Evolutionary conservation across 2,888 invertebrate species (phyloP).

Genomic region (Zaprionus lineosus): DNA sequence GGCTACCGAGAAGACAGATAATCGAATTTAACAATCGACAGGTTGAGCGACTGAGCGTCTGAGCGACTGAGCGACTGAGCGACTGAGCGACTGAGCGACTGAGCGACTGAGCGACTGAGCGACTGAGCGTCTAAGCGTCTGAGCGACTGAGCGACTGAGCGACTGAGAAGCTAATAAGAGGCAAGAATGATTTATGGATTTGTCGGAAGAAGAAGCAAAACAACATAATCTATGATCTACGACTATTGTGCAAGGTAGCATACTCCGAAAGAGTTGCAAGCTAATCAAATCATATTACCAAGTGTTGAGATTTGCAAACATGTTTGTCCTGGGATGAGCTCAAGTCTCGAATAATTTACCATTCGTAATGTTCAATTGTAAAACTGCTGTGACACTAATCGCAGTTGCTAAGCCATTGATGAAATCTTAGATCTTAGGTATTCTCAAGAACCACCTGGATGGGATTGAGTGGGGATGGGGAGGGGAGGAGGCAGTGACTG

Average conservation of each 20-base stretch:
- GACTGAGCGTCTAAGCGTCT: not conserved
- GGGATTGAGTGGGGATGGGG: too few relatives aligned
- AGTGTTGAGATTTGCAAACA: not conserved
- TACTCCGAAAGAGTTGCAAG: not conserved
- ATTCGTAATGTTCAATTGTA: not conserved
- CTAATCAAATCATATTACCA: not conserved
- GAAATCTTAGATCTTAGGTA: too few relatives aligned
- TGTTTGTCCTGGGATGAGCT: not conserved
- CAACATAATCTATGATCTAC: not conserved
- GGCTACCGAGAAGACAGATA: slow-evolving; percentile 12
- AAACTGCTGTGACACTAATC: too few relatives aligned
- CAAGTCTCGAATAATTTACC: not conserved
- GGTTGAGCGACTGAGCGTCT: not conserved
- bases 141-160: not conserved
- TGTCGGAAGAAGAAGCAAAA: slow-evolving; percentile 13
- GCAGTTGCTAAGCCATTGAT: too few relatives aligned
- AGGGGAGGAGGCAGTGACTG: too few relatives aligned
- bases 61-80: not conserved
- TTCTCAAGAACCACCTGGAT: too few relatives aligned
- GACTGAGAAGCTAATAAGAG: not conserved
- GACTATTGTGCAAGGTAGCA: not conserved
- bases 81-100: not conserved
- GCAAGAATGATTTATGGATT: not conserved
- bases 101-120: too few relatives aligned
- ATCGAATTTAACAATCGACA: too few relatives aligned